These are phyloP conservation scores for Protobothrops mucrosquamatus DNA, from an alignment of 2,113 vertebrate genomes.

Conservation along the genomic window DNA sequence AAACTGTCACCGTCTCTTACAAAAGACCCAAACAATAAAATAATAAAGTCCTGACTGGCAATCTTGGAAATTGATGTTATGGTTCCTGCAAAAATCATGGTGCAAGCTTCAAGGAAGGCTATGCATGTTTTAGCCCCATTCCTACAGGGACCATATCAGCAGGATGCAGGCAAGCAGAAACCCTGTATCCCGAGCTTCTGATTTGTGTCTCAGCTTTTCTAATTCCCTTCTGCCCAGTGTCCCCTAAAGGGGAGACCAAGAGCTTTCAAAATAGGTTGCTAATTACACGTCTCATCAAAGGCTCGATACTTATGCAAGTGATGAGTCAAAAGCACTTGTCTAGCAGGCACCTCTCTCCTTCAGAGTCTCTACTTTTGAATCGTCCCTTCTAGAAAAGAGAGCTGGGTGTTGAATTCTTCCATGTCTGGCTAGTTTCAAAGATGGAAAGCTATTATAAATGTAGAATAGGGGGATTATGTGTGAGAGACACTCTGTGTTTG, in stretches of 20 bases:
- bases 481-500: not conserved
- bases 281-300: constrained; percentile 66
- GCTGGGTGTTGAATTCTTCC: constrained; percentile 49
- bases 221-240: constrained; percentile 55
- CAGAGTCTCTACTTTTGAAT: constrained; percentile 50
- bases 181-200: constrained; percentile 27
- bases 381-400: constrained; percentile 50
- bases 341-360: constrained; percentile 43
- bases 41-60: not conserved
- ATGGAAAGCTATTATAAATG: constrained; percentile 47
- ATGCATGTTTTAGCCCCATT: not conserved
- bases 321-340: constrained; percentile 62
- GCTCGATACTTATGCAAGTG: constrained; percentile 44
- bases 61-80: not conserved
- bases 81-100: not conserved
- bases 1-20: not conserved
- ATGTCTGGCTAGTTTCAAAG: constrained; percentile 53
- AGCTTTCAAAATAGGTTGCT: constrained; percentile 58
- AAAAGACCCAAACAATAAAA: too few species aligned
- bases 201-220: constrained; percentile 55
- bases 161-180: not conserved
- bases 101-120: not conserved
- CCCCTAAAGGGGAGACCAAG: constrained; percentile 53
- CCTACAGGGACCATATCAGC: constrained; percentile 26
- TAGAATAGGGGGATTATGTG: constrained; percentile 24